Percentiles rank a stretch among this genome's conserved stretches.
phyloP scores from a whole-genome alignment of 37 sponge, comb jelly and placozoan genomes.

The Dysidea cf. avara region DNA sequence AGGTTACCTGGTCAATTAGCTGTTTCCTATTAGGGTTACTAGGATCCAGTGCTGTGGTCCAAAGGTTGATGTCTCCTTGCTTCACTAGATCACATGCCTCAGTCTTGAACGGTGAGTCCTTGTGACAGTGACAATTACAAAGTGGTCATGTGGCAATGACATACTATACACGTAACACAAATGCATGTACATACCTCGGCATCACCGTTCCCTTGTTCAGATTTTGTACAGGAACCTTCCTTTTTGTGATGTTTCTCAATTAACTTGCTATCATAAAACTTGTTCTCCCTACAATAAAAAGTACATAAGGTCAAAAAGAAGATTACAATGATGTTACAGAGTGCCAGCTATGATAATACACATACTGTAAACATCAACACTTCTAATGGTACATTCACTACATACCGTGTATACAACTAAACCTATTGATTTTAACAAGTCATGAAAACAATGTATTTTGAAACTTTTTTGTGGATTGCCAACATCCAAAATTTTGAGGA shows the following conservation, averaged over 20 bases:
- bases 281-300: too few species aligned
- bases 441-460: too few species aligned
- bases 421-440: too few species aligned
- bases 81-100: constrained; percentile 73
- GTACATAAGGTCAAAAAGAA: too few species aligned
- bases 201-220: constrained; percentile 96
- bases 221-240: constrained; percentile 96
- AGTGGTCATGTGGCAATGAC: neutral
- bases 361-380: too few species aligned
- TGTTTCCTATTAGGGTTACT: constrained; percentile 57
- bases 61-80: constrained; percentile 54
- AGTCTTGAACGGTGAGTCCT: constrained; percentile 75
- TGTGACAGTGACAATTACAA: constrained; percentile 58
- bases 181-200: constrained; percentile 64
- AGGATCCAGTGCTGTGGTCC: constrained; percentile 55
- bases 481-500: too few species aligned
- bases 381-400: too few species aligned
- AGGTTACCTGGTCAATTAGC: constrained; percentile 70
- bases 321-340: too few species aligned
- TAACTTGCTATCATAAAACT: constrained; percentile 93
- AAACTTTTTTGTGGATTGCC: too few species aligned
- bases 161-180: neutral
- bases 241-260: constrained; percentile 97
- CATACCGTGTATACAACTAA: too few species aligned
- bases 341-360: too few species aligned